phyloP scores from a whole-genome alignment of 1,140 invertebrate genomes.

The Euwallacea similis region DNA sequence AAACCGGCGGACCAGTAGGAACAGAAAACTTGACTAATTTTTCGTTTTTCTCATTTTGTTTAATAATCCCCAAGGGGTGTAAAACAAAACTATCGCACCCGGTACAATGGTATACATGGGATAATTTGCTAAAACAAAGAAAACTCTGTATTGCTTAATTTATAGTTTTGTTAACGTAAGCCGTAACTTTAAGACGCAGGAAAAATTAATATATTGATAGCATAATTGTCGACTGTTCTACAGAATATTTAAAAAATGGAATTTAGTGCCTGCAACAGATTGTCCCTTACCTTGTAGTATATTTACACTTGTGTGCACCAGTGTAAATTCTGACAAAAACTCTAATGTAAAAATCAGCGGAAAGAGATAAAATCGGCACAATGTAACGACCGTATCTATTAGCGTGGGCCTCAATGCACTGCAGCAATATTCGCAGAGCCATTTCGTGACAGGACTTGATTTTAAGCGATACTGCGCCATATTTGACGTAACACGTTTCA shows the following conservation, averaged over 20 bases:
- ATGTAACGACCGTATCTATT: slow-evolving; percentile 93
- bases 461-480: slow-evolving; percentile 87
- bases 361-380: slow-evolving; percentile 86
- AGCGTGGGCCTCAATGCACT: slow-evolving; percentile 88
- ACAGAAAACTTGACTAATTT: slow-evolving; percentile 66
- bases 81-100: slow-evolving; percentile 81
- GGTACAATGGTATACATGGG: slow-evolving; percentile 84
- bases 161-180: background rate
- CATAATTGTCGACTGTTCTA: background rate
- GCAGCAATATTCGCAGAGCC: slow-evolving; percentile 88
- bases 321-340: slow-evolving; percentile 87
- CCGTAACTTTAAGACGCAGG: background rate
- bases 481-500: slow-evolving; percentile 91
- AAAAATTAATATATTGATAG: slow-evolving; percentile 4
- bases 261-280: too few relatives aligned
- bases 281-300: background rate
- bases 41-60: slow-evolving; percentile 60
- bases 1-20: slow-evolving; percentile 67
- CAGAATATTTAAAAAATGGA: background rate
- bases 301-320: slow-evolving; percentile 82
- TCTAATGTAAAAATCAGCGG: slow-evolving; percentile 96
- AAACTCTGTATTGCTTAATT: slow-evolving; percentile 12
- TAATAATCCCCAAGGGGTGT: slow-evolving; percentile 73
- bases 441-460: slow-evolving; percentile 95
- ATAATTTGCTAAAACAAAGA: slow-evolving; percentile 69